These are phyloP conservation scores for Athripsodes cinereus DNA, from an alignment of 2,888 invertebrate species.

Conservation along the genomic window DNA sequence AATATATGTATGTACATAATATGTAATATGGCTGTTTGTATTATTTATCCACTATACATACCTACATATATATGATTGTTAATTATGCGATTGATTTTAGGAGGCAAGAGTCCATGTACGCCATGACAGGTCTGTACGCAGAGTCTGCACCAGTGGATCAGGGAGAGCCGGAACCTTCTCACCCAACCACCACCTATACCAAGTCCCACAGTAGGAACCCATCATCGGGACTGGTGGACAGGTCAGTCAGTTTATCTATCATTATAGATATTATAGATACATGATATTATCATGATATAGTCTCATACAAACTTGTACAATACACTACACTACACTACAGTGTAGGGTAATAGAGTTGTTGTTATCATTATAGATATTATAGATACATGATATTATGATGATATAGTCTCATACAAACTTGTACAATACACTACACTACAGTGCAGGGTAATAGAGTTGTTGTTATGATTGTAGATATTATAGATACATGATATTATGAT, in stretches of 20 bases:
- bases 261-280: not conserved
- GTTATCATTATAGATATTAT: too few relatives aligned
- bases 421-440: too few relatives aligned
- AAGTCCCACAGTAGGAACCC: slow-evolving; percentile 81
- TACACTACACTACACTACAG: too few relatives aligned
- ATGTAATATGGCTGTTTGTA: too few relatives aligned
- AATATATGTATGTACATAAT: not conserved
- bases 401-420: too few relatives aligned
- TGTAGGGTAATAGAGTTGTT: too few relatives aligned
- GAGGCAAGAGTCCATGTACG: slow-evolving; percentile 84
- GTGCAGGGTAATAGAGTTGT: too few relatives aligned
- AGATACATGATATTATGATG: too few relatives aligned
- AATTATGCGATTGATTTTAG: slow-evolving; percentile 36
- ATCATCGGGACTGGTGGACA: slow-evolving; percentile 66
- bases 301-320: too few relatives aligned
- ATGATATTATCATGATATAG: too few relatives aligned
- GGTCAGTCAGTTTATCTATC: slow-evolving; percentile 36
- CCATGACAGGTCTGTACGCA: slow-evolving; percentile 80
- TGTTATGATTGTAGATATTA: too few relatives aligned
- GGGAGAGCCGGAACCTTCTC: not conserved
- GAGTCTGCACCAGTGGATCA: slow-evolving; percentile 58
- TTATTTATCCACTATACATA: not conserved
- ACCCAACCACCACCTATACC: slow-evolving; percentile 36
- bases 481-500: too few relatives aligned
- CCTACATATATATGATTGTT: not conserved